Evolutionary conservation across 2,888 invertebrate genomes (phyloP), one percentile per base, ranked within the genome.

Genomic region (Cryptosula pallasiana): DNA sequence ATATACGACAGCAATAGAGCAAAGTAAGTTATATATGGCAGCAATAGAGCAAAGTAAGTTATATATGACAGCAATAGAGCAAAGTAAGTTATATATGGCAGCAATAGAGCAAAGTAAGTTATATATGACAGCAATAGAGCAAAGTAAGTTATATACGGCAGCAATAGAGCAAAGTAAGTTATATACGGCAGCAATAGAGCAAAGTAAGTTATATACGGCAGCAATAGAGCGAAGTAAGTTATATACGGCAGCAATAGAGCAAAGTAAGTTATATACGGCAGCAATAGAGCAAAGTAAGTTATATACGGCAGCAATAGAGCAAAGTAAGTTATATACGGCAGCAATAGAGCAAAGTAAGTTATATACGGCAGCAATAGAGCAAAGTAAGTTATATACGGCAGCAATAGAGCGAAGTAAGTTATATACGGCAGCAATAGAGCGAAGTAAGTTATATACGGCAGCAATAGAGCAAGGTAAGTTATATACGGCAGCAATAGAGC

Each of bases 1-100:
- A 69, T 73, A 23, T 73, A 71, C 57, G 73, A 73, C 35, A 34
- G 36, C 34, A 25, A 29, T 32, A 32, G 34, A 25, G 32, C 25
- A 1, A n/a, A 63, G 63, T 63, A 63, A 32, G 63, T 63, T 3
- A 57, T 23, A 5, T 57, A 45, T 20, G 45, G 45, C 20, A 45
- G 45, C 9, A 45, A 20, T 20, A 45, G 20, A 20, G 9, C 9
- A 45, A 20, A 45, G 45, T 45, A 45, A 45, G 45, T n/a, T n/a
- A n/a, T n/a, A n/a, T 45, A 45, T 20, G 45, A 20, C 20, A 45
- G 45, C 20, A 45, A 9, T 20, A 45, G 20, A 20, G 9, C 9
- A 45, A 20, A 45, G 45, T 45, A 45, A 45, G 45, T n/a, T n/a
- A n/a, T n/a, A n/a, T 45, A 45, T 20, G 45, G 45, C 20, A 45